phyloP scores from a whole-genome alignment of 2,113 vertebrate genomes.

The Eublepharis macularius region DNA sequence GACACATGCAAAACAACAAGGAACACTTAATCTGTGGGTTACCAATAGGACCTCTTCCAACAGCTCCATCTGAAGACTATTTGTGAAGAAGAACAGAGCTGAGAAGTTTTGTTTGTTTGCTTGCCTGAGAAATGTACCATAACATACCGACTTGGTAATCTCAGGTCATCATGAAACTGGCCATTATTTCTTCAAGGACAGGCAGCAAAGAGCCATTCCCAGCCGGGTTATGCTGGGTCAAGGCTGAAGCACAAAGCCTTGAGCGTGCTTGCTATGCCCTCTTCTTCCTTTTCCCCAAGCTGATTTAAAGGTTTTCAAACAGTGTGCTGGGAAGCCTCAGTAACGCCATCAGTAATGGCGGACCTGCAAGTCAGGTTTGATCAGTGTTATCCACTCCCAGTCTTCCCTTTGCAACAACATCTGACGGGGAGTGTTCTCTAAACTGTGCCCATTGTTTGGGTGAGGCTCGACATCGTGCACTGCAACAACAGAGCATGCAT shows the following conservation, averaged over 20 bases:
- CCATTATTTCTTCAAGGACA: not conserved
- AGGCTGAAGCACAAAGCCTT: not conserved
- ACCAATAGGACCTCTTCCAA: not conserved
- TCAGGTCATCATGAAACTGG: not conserved
- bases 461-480: not conserved
- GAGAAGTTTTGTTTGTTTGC: not conserved
- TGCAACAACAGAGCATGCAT: not conserved
- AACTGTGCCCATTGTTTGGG: no score
- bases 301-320: not conserved
- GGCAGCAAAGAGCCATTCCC: not conserved
- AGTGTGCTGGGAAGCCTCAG: not conserved
- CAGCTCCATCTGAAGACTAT: not conserved
- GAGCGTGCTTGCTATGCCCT: not conserved
- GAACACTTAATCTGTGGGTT: not conserved
- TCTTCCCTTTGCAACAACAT: not conserved
- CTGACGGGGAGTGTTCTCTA: no score
- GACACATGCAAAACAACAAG: not conserved
- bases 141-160: not conserved
- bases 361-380: not conserved
- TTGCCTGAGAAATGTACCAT: not conserved
- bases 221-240: not conserved
- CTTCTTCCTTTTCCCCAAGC: not conserved
- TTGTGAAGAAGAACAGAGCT: not conserved
- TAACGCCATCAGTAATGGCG: not conserved
- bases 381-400: no score